A percentile compares a stretch with the other conserved stretches of the same genome.
phyloP scores from a whole-genome alignment of 2,797 vertebrate genomes.

The Coregonus sp. region DNA sequence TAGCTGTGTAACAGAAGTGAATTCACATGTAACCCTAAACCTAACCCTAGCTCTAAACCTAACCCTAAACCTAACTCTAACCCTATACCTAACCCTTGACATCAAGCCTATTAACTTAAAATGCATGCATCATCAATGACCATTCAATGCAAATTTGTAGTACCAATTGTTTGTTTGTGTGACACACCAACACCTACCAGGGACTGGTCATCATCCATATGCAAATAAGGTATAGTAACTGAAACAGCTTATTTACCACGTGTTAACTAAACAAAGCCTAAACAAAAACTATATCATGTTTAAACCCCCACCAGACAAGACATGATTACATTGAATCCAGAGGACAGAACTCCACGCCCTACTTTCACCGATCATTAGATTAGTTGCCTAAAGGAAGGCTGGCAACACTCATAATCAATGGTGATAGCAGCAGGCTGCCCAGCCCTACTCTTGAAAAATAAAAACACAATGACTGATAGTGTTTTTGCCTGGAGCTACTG shows the following conservation, averaged over 20 bases:
- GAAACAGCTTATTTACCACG: not conserved
- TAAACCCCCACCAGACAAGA: not conserved
- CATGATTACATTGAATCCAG: constrained; percentile 3
- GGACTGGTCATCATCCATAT: not conserved
- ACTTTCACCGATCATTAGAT: constrained; percentile 34
- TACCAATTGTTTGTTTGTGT: constrained; percentile 6
- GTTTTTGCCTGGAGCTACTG: not conserved
- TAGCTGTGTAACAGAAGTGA: not conserved
- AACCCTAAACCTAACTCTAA: too few relatives aligned
- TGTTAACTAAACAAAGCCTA: too few relatives aligned
- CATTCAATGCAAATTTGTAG: constrained; percentile 1
- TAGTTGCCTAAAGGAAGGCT: constrained; percentile 34
- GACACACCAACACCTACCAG: not conserved
- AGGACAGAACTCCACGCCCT: constrained; percentile 16
- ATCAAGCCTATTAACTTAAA: too few relatives aligned
- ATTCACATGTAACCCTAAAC: not conserved
- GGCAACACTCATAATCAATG: constrained; percentile 42
- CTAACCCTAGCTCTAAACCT: too few relatives aligned
- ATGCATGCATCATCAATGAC: not conserved
- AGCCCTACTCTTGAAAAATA: constrained; percentile 8
- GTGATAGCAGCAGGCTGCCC: constrained; percentile 6
- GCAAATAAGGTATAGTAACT: not conserved
- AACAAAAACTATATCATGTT: constrained; percentile 10
- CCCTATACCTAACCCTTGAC: too few relatives aligned
- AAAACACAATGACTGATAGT: constrained; percentile 15